Evolutionary conservation across 2,113 vertebrate genomes (phyloP), one percentile per base, ranked within the genome.

Genomic region (Manacus vitellinus): DNA sequence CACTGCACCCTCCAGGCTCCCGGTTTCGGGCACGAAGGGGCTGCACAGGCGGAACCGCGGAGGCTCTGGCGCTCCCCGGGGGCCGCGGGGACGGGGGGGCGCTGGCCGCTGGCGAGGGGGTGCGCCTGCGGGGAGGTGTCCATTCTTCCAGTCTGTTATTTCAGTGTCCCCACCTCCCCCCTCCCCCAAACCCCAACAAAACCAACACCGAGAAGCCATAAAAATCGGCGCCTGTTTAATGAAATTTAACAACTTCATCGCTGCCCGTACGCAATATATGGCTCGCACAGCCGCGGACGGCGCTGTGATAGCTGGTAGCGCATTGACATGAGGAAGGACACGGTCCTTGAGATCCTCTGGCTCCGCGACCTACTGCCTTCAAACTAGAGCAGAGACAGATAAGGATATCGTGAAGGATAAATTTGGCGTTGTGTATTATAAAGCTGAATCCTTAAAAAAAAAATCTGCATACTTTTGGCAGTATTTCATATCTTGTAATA

Each of bases 371-470:
- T 61, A 3, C 52, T 52, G 63, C 61, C 85, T 95, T 91, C 89
- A 44, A 39, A 30, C 73, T 49, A 41, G 63, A 85, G 59, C 75
- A 17, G 47, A 85, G 89, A 73, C 79, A 74, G 91, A 82, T 92
- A 74, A 95, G 93, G 95, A 35, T 87, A 72, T 49, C 3, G 30
- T 87, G 91, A 92, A 97, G 94, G 93, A 94, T 88, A 94, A 89
- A 73, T 74, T 67, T 6, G 4, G 31, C 58, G 23, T 30, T 49
- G 65, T 4, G 0, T 65, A 8, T 86, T 89, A 46, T 35, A 43
- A 91, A 89, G 89, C 14, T 2, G 72, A 89, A 75, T 85, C 75
- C 31, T 91, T 87, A 63, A 77, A 91, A 47, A 46, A 37, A 51
- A 88, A 72, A 83, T 5, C 20, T 49, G 43, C 37, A 6, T 67